Conservation (phyloP, 2,888 invertebrate species). For the Listrodromus nycthemerus region DNA sequence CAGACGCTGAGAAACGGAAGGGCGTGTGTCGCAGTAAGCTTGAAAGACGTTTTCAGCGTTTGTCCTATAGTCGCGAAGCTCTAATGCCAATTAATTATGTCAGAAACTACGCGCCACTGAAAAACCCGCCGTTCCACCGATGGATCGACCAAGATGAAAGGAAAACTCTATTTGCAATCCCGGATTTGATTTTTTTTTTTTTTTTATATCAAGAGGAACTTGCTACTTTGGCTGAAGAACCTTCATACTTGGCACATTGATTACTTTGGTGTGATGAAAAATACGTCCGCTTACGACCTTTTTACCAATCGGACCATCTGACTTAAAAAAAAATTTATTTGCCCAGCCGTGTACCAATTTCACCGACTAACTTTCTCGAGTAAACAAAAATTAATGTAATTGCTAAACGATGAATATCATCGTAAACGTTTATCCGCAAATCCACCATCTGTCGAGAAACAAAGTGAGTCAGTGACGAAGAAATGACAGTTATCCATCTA, state of each 20-base stretch:
- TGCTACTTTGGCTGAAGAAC: not conserved
- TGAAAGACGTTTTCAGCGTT: not conserved
- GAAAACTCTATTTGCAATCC: not conserved
- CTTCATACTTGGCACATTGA: not conserved
- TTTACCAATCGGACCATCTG: not conserved
- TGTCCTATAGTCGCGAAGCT: not conserved
- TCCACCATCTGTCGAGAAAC: no score
- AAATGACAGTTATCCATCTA: no score
- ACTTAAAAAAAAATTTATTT: not conserved
- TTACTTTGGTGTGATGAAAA: constrained; percentile 13
- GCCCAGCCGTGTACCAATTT: not conserved
- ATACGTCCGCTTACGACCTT: not conserved
- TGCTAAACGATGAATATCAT: no score
- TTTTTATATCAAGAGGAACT: not conserved
- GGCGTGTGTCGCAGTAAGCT: not conserved
- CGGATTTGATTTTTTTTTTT: not conserved
- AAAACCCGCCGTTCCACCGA: not conserved
- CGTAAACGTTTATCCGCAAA: no score
- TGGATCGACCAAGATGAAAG: not conserved
- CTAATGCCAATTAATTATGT: constrained; percentile 1
- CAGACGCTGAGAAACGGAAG: no score
- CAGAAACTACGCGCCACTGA: not conserved
- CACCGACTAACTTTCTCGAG: no score
- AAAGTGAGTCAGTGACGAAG: no score
- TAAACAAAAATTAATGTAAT: no score